Percentiles rank a stretch among this genome's conserved stretches.
These are phyloP conservation scores for Sthenelais limicola DNA, from an alignment of 2,888 invertebrate species.

Conservation along the genomic window DNA sequence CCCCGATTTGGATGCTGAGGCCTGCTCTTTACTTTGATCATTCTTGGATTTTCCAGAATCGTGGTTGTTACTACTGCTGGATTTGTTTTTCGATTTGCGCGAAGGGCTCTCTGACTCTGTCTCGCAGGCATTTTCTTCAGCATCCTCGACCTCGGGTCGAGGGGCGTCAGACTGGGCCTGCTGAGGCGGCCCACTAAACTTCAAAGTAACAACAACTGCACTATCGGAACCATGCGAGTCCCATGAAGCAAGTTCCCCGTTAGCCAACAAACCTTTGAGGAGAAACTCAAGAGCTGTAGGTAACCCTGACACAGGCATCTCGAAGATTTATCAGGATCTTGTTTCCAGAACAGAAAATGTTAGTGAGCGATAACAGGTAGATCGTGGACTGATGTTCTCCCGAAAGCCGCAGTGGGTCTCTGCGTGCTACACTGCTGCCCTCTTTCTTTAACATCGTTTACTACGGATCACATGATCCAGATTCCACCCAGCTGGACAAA, in stretches of 20 bases:
- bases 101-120: not conserved
- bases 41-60: not conserved
- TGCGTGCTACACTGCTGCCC: too few relatives aligned
- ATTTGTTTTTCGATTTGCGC: not conserved
- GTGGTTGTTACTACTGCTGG: not conserved
- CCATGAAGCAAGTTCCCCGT: constrained; percentile 8
- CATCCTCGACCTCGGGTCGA: not conserved
- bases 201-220: constrained; percentile 20
- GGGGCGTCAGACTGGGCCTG: not conserved
- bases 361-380: too few relatives aligned
- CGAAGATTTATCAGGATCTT: too few relatives aligned
- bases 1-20: too few relatives aligned
- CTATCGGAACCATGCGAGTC: constrained; percentile 17
- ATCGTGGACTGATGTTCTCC: too few relatives aligned
- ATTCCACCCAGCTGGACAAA: too few relatives aligned
- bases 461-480: too few relatives aligned
- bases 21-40: not conserved
- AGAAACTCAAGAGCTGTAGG: constrained; percentile 16
- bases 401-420: too few relatives aligned
- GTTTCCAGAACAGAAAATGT: too few relatives aligned
- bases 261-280: constrained; percentile 8
- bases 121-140: not conserved
- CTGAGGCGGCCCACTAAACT: not conserved
- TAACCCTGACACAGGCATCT: constrained; percentile 25
- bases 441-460: too few relatives aligned